Conservation (phyloP, 1,140 invertebrate genomes). For the Venustaconcha ellipsiformis region DNA sequence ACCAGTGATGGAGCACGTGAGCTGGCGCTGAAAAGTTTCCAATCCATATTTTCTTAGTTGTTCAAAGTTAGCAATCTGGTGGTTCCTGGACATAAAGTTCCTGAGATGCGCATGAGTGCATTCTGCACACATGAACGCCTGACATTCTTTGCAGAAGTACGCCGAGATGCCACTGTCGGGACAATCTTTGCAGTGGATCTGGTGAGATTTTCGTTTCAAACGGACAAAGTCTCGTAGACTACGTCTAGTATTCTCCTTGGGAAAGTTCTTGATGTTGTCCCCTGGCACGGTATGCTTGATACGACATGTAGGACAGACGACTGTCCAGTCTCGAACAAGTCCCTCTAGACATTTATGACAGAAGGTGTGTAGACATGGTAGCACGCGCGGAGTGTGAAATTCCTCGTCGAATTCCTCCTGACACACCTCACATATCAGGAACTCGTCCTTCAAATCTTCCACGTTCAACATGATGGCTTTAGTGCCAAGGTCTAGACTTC, state of each 20-base stretch:
- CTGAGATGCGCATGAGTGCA: slow-evolving; percentile 32
- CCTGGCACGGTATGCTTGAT: slow-evolving; percentile 31
- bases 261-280: slow-evolving; percentile 27
- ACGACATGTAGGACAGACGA: slow-evolving; percentile 25
- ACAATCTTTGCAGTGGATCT: slow-evolving; percentile 29
- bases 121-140: slow-evolving; percentile 34
- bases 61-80: slow-evolving; percentile 34
- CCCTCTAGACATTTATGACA: slow-evolving; percentile 25
- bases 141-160: slow-evolving; percentile 33
- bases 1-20: slow-evolving; percentile 23
- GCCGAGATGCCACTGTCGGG: slow-evolving; percentile 17
- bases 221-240: slow-evolving; percentile 31
- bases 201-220: slow-evolving; percentile 29
- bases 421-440: slow-evolving; percentile 30
- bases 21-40: slow-evolving; percentile 30
- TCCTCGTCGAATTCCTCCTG: slow-evolving; percentile 32
- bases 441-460: slow-evolving; percentile 30
- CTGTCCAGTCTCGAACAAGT: slow-evolving; percentile 30
- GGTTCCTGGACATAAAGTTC: slow-evolving; percentile 31
- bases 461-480: slow-evolving; percentile 24
- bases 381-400: slow-evolving; percentile 19
- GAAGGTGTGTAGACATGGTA: slow-evolving; percentile 33
- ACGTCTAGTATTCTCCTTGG: slow-evolving; percentile 25
- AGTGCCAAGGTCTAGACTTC: neutral
- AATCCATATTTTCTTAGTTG: slow-evolving; percentile 29